Base-by-base conservation (phyloP, 1,140 invertebrate species). In the Cataglyphis hispanica region DNA sequence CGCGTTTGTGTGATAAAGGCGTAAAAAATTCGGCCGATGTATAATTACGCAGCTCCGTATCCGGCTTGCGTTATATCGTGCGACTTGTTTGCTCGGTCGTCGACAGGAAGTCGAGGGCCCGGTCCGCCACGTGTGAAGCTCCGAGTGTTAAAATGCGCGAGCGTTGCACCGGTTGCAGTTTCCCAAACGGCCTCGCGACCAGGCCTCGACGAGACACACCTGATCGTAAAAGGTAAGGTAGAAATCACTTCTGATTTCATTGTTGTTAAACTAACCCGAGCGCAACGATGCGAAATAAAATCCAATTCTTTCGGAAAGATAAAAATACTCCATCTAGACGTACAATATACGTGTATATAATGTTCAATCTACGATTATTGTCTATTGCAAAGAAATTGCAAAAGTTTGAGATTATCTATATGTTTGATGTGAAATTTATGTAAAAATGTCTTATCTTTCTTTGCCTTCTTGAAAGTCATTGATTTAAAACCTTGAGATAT, bases 21-120 rank as follows among this genome's bases (percentile, higher is more conserved):
- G 16, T 16, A 43, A 60, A 60, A 77, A 77, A 64, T 22, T 19
- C 40, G 11, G 11, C 60, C 27, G 27, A 78, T 66, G 60, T 66
- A 58, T 31, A 78, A 78, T 78, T 78, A 66, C 27, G 27, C 25
- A 43, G 25, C 27, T 78, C 40, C 40, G 75, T 78, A 78, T 78
- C 75, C 75, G 75, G 75, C 27, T 78, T 66, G 75, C 75, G 75
- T 78, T 78, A 50, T 78, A 66, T 37, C 75, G 60, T 78, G 75
- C 19, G 75, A 78, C 75, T 63, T 60, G 40, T n/a, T 77, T n/a
- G 58, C 60, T 64, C 27, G 37, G 40, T 61, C 75, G 25, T 11
- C 60, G 61, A 34, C 75, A 78, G 75, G 60, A 78, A 78, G 75
- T 66, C 75, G n/a, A 66, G 46, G 75, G 75, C 40, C 34, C 22